phyloP scores from a whole-genome alignment of 2,113 vertebrate genomes.

The Cynoglossus semilaevis region DNA sequence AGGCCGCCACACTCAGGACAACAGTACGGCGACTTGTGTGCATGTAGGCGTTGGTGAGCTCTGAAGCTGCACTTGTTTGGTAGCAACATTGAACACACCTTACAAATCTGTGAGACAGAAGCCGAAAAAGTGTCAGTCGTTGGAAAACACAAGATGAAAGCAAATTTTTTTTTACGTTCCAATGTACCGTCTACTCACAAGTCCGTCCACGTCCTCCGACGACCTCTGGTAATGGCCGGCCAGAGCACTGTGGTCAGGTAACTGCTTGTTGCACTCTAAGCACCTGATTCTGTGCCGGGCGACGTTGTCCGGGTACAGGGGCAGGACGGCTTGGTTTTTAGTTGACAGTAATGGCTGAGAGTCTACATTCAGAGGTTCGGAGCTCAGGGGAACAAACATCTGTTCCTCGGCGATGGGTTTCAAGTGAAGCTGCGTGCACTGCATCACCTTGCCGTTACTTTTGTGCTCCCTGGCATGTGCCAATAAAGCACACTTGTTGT shows the following conservation, averaged over 20 bases:
- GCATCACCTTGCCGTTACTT: conserved; percentile 89
- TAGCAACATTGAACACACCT: conserved; percentile 91
- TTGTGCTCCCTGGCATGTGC: conserved; percentile 93
- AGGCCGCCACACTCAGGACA: conserved; percentile 92
- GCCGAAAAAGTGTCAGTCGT: neutral
- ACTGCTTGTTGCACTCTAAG: conserved; percentile 90
- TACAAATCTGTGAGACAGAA: conserved; percentile 80
- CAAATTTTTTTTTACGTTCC: neutral
- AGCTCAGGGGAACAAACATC: conserved; percentile 81
- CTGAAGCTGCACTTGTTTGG: conserved; percentile 94
- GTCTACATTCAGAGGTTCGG: conserved; percentile 42
- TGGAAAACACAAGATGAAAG: neutral
- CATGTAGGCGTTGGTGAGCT: conserved; percentile 89
- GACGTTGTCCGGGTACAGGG: conserved; percentile 84
- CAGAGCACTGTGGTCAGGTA: conserved; percentile 83
- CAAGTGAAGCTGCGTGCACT: conserved; percentile 93
- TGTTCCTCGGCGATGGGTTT: conserved; percentile 88
- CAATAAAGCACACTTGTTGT: conserved; percentile 92
- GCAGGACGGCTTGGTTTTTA: conserved; percentile 79
- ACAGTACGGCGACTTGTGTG: conserved; percentile 92
- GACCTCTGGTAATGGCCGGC: conserved; percentile 92
- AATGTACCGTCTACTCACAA: conserved; percentile 80
- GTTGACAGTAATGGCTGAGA: conserved; percentile 25
- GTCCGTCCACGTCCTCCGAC: conserved; percentile 83
- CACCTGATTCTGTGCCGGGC: conserved; percentile 85